Percentiles rank a stretch among this genome's conserved stretches.
Conservation (phyloP, 2,113 vertebrate genomes). For the Caloenas nicobarica region DNA sequence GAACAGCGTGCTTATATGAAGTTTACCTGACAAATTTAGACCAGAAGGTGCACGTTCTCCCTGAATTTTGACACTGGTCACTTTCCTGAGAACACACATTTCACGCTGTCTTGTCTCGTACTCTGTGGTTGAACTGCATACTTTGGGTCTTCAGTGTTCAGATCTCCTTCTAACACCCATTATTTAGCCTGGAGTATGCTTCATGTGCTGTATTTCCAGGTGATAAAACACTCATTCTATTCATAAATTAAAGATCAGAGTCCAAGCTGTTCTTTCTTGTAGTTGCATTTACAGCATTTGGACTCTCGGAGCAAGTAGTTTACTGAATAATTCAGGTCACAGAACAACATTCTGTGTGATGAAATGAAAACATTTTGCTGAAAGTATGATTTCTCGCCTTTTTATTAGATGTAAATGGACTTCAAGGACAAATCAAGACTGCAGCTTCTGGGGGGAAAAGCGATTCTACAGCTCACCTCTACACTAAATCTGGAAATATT, state of each 20-base stretch:
- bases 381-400: not conserved
- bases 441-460: not conserved
- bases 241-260: not conserved
- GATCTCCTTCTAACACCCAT: not conserved
- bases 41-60: not conserved
- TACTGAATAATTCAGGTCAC: not conserved
- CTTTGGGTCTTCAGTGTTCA: not conserved
- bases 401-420: not conserved
- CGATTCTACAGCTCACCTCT: not conserved
- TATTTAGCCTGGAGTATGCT: not conserved
- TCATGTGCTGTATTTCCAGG: not conserved
- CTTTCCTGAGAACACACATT: not conserved
- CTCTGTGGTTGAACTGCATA: not conserved
- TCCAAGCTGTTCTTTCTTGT: not conserved
- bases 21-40: not conserved
- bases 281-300: not conserved
- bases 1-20: not conserved
- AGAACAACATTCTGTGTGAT: not conserved
- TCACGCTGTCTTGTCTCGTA: not conserved
- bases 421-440: not conserved
- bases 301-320: not conserved
- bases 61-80: too few species aligned
- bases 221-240: not conserved
- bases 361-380: not conserved
- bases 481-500: not conserved